Evolutionary conservation across 2,797 vertebrate genomes (phyloP).

Genomic region (Bradypodion pumilum): DNA sequence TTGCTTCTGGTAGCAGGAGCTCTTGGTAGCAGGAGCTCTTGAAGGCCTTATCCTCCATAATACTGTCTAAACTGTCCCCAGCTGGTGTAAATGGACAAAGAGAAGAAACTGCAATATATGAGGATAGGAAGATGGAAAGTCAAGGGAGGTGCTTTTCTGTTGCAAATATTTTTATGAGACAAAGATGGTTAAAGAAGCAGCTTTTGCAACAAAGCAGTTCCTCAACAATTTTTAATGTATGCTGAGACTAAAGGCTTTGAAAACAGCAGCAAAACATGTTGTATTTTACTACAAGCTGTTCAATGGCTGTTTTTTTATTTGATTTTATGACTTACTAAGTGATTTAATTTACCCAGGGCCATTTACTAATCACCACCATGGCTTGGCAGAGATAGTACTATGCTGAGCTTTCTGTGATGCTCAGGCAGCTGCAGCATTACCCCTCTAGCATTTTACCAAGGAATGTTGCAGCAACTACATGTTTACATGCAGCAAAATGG

Average conservation of each 20-base stretch:
- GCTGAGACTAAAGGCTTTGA: not conserved
- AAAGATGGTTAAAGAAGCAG: not conserved
- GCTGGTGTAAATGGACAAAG: not conserved
- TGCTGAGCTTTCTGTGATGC: constrained; percentile 16
- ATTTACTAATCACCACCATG: constrained; percentile 27
- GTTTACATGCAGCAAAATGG: not conserved
- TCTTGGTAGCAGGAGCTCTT: not conserved
- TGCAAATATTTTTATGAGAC: not conserved
- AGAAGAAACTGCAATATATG: not conserved
- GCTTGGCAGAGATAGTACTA: not conserved
- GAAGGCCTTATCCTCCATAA: not conserved
- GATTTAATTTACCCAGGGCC: constrained; percentile 47
- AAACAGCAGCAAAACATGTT: not conserved
- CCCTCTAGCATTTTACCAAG: not conserved
- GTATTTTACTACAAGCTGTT: constrained; percentile 29
- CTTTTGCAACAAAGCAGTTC: not conserved
- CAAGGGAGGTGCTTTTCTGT: not conserved
- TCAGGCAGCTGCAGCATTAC: accelerated
- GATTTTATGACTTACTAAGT: constrained; percentile 40
- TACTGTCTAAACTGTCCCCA: not conserved
- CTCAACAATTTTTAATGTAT: not conserved
- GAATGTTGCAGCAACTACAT: not conserved
- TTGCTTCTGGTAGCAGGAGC: not conserved
- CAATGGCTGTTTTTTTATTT: constrained; percentile 36
- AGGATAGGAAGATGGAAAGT: not conserved